Evolutionary conservation across 1,140 invertebrate genomes (phyloP), one percentile per base, ranked within the genome.

Genomic region (Procambarus virginalis): DNA sequence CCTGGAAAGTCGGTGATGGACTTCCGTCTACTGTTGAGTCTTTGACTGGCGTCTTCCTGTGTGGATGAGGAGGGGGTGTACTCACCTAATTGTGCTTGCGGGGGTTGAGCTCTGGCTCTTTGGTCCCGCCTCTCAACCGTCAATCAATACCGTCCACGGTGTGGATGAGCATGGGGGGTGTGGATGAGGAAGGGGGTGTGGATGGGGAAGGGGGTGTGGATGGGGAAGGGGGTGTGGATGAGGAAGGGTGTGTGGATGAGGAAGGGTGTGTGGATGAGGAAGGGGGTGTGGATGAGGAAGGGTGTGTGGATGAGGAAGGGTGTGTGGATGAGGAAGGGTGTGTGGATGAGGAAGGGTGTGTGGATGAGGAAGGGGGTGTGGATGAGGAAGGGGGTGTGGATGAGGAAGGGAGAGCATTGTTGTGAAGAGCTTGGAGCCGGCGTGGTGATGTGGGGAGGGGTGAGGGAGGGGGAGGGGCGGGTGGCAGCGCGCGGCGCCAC

Each of bases 401-500:
- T 46, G n/a, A 17, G 34, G 34, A 34, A 34, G 34, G 34, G 34
- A 34, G 34, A 34, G 34, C 34, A 34, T 34, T 49, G 9, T 68
- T 45, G 81, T 70, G 81, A 49, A 68, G 60, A 46, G 60, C n/a
- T 70, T 12, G 55, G 51, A 10, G 51, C 51, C 45, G 60, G 81
- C 20, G 81, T 49, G 58, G 34, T 51, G 78, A 49, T 58, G 78
- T 46, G 17, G 78, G 49, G 3, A 46, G 77, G n/a, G 78, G 49
- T 17, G 60, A 55, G 64, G 81, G 4, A n/a, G 82, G 48, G 60
- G 46, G 22, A n/a, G 81, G 22, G 22, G 60, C 22, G 82, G 81
- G 34, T 20, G 82, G 82, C 34, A n/a, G 82, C 48, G 60, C 20
- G 9, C 60, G 60, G 60, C 82, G 60, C 60, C 20, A 73, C 64